Percentiles rank a stretch among this genome's conserved stretches.
These are phyloP conservation scores for Scatophagus argus DNA, from an alignment of 2,113 vertebrate species.

Conservation along the genomic window DNA sequence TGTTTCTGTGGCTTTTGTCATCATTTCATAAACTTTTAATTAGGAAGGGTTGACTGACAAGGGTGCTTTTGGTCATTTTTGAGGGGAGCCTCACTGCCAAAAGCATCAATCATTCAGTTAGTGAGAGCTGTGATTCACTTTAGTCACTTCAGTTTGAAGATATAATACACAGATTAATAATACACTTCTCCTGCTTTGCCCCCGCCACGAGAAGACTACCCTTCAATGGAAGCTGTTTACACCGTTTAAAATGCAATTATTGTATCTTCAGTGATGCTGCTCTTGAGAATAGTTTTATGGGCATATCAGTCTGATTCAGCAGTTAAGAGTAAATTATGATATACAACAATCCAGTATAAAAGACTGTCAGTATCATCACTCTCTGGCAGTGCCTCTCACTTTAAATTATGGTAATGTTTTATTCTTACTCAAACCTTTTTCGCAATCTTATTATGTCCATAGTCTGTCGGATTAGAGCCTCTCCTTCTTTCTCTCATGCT, in stretches of 20 bases:
- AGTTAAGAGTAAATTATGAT: constrained; percentile 20
- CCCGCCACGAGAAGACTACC: not conserved
- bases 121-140: not conserved
- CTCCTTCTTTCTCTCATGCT: constrained; percentile 12
- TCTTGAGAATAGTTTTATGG: not conserved
- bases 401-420: not conserved
- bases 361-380: not conserved
- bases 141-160: not conserved
- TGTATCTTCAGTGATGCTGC: not conserved
- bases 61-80: not conserved
- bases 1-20: not conserved
- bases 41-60: not conserved
- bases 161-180: not conserved
- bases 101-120: not conserved
- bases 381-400: not conserved
- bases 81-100: not conserved
- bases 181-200: not conserved
- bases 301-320: constrained; percentile 14
- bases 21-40: constrained; percentile 5
- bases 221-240: not conserved
- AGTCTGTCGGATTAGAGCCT: not conserved
- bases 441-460: not conserved
- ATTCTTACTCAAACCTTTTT: constrained; percentile 2
- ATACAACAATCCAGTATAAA: constrained; percentile 21
- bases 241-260: not conserved